A percentile compares a stretch with the other conserved stretches of the same genome.
phyloP scores from a whole-genome alignment of 2,888 invertebrate species.

The Teleiodes luculella region DNA sequence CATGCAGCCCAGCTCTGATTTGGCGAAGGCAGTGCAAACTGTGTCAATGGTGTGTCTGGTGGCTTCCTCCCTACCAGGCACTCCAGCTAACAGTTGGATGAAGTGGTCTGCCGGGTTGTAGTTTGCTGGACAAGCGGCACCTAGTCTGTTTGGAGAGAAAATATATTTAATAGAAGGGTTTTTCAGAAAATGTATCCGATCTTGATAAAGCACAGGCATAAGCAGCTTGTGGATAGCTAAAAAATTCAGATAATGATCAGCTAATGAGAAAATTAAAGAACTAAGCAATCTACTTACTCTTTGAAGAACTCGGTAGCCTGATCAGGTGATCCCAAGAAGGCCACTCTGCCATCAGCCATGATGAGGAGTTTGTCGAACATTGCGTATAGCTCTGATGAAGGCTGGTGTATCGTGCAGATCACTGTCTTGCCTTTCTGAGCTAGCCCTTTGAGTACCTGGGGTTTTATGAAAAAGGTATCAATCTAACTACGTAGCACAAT shows the following conservation, averaged over 20 bases:
- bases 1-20: slow-evolving; percentile 80
- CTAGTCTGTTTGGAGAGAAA: slow-evolving; percentile 74
- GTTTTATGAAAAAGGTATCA: no score
- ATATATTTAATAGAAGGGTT: no score
- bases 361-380: slow-evolving; percentile 93
- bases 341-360: slow-evolving; percentile 94
- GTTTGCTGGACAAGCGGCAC: slow-evolving; percentile 90
- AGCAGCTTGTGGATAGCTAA: no score
- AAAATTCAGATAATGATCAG: no score
- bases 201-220: no score
- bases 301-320: slow-evolving; percentile 89
- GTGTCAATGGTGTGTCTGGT: slow-evolving; percentile 88
- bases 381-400: slow-evolving; percentile 93
- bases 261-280: background rate
- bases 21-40: slow-evolving; percentile 87
- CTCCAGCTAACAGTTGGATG: slow-evolving; percentile 91
- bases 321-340: slow-evolving; percentile 89
- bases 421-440: slow-evolving; percentile 92
- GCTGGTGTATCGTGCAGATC: slow-evolving; percentile 96
- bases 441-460: slow-evolving; percentile 82
- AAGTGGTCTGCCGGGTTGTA: slow-evolving; percentile 97
- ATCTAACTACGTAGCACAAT: no score
- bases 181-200: no score
- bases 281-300: slow-evolving; percentile 77
- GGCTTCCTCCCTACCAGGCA: slow-evolving; percentile 89